Evolutionary conservation across 2,888 invertebrate species (phyloP).

Genomic region (Euplagia quadripunctaria): DNA sequence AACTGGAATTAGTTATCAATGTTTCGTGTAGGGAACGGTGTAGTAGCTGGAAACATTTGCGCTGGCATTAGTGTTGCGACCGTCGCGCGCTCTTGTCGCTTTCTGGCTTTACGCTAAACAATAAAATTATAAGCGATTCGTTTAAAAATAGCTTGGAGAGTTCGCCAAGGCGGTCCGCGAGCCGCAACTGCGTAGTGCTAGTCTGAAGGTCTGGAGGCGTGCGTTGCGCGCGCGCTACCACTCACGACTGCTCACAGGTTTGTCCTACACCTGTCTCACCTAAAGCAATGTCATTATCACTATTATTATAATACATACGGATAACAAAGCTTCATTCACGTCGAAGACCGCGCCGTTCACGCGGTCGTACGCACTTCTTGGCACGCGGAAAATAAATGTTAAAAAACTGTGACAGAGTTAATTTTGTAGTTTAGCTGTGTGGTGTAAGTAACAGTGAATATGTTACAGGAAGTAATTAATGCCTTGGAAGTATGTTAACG

Average conservation of each 20-base stretch:
- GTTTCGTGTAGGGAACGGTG: conserved; percentile 54
- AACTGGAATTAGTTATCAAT: conserved; percentile 58
- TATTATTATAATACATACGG: conserved; percentile 73
- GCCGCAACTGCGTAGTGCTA: conserved; percentile 67
- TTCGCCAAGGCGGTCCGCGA: conserved; percentile 61
- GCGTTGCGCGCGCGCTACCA: conserved; percentile 75
- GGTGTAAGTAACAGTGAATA: conserved; percentile 46
- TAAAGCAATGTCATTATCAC: conserved; percentile 84
- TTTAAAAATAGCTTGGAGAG: conserved; percentile 80
- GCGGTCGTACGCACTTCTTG: conserved; percentile 52
- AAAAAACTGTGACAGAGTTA: conserved; percentile 47
- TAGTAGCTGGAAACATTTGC: conserved; percentile 66
- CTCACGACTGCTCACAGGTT: conserved; percentile 78
- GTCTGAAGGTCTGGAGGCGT: conserved; percentile 80
- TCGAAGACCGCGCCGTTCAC: conserved; percentile 26
- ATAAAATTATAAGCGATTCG: conserved; percentile 85
- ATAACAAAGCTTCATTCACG: conserved; percentile 75
- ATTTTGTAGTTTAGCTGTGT: conserved; percentile 43
- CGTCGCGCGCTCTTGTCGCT: conserved; percentile 82
- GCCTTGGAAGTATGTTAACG: conserved; percentile 56
- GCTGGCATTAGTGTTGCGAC: conserved; percentile 78
- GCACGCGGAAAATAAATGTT: conserved; percentile 48
- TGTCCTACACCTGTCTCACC: conserved; percentile 79
- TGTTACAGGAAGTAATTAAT: conserved; percentile 60
- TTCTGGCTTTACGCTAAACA: conserved; percentile 82